Evolutionary conservation across 2,888 invertebrate genomes (phyloP).

Genomic region (Hypena proboscidalis): DNA sequence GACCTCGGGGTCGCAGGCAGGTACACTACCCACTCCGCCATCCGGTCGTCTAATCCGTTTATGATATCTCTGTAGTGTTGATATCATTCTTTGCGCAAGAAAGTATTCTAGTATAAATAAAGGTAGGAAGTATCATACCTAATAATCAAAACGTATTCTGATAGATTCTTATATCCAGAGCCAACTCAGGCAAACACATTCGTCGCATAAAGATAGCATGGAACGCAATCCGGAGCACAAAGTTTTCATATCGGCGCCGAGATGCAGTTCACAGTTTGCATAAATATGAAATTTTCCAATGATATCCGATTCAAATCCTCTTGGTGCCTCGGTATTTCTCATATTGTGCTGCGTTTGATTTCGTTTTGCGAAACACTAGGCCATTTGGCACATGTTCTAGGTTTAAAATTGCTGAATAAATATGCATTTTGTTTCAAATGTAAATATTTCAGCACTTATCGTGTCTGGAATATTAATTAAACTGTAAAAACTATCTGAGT

Average conservation of each 20-base stretch:
- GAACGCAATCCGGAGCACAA: constrained; percentile 40
- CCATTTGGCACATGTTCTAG: constrained; percentile 31
- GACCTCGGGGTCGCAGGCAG: too few species aligned
- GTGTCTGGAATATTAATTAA: too few species aligned
- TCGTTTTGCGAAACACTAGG: constrained; percentile 13
- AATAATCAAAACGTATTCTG: constrained; percentile 14
- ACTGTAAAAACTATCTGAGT: too few species aligned
- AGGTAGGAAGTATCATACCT: constrained; percentile 3
- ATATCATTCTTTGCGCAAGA: too few species aligned
- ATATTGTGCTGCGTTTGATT: constrained; percentile 39
- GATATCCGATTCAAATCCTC: constrained; percentile 59
- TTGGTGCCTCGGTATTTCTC: constrained; percentile 48
- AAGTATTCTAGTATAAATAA: neutral
- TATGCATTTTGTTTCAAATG: too few species aligned
- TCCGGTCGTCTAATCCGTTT: too few species aligned
- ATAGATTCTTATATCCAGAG: constrained; percentile 18
- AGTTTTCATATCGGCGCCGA: constrained; percentile 56
- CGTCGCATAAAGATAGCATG: constrained; percentile 35
- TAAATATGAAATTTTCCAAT: constrained; percentile 61
- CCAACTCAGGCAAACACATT: constrained; percentile 28
- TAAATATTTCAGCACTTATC: neutral
- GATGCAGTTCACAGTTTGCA: constrained; percentile 56
- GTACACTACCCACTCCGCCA: too few species aligned
- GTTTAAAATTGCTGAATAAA: too few species aligned
- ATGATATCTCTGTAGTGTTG: too few species aligned